Conservation (phyloP, 2,888 invertebrate genomes). For the Eurois occulta region DNA sequence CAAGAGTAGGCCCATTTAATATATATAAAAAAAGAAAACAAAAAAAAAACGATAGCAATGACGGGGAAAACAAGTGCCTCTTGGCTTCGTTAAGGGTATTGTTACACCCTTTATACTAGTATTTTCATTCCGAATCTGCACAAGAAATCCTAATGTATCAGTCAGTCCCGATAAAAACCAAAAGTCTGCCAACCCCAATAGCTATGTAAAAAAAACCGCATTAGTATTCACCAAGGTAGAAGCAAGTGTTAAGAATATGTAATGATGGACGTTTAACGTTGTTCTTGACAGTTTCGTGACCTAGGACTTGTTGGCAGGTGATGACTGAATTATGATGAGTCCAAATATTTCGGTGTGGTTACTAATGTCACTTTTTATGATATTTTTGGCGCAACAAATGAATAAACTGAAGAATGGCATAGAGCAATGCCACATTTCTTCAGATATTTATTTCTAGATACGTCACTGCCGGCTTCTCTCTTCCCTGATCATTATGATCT, state of each 20-base stretch:
- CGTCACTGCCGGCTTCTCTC: background rate
- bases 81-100: too few relatives aligned
- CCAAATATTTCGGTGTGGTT: conserved; percentile 1
- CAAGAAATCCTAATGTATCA: background rate
- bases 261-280: conserved; percentile 45
- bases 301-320: conserved; percentile 18
- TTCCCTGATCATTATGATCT: background rate
- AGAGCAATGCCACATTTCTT: background rate
- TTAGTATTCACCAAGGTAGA: conserved; percentile 32
- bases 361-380: background rate
- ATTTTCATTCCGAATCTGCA: background rate
- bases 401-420: background rate
- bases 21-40: too few relatives aligned
- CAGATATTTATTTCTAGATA: background rate
- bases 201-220: conserved; percentile 1
- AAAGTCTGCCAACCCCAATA: background rate
- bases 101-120: too few relatives aligned
- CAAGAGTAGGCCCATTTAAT: too few relatives aligned
- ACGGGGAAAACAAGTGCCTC: too few relatives aligned
- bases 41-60: too few relatives aligned
- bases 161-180: background rate
- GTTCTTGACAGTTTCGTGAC: conserved; percentile 26
- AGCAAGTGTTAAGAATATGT: conserved; percentile 32
- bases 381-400: background rate
- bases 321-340: conserved; percentile 47